A percentile compares a stretch with the other conserved stretches of the same genome.
Evolutionary conservation across 2,113 vertebrate species (phyloP).

Genomic region (Arvicanthis niloticus): DNA sequence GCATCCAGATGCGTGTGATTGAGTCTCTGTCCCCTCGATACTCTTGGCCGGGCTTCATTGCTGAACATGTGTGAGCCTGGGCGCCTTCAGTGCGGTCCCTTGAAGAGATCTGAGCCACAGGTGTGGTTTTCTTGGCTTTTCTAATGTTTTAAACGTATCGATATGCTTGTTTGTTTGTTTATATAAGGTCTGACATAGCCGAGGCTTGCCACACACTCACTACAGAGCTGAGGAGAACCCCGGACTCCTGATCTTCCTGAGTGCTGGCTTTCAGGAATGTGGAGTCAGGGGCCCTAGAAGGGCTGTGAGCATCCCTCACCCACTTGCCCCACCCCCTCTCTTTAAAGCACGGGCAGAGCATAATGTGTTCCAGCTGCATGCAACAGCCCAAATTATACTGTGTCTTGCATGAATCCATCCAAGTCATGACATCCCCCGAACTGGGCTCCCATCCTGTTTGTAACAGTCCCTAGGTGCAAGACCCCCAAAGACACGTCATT

Average conservation of each 20-base stretch:
- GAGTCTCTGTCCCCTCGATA: not conserved
- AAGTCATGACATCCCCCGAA: not conserved
- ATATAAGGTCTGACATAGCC: not conserved
- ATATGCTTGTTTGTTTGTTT: not conserved
- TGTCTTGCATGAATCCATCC: not conserved
- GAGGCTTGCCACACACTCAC: not conserved
- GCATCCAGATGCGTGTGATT: rapidly evolving
- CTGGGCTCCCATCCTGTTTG: not conserved
- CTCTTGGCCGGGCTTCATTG: not conserved
- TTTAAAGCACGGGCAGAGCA: not conserved
- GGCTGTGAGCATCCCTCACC: not conserved
- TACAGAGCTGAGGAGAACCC: not conserved
- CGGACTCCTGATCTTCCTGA: no score
- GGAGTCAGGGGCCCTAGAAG: not conserved
- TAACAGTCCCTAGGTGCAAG: not conserved
- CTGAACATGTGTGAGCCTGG: no score
- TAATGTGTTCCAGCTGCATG: not conserved
- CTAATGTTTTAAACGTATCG: not conserved
- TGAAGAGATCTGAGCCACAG: not conserved
- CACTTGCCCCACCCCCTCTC: not conserved
- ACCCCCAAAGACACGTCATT: not conserved
- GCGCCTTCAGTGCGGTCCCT: not conserved
- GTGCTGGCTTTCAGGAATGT: not conserved
- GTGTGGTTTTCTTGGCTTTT: not conserved
- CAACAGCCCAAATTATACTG: not conserved